Evolutionary conservation across 2,888 invertebrate genomes (phyloP), one percentile per base, ranked within the genome.

Genomic region (Hirtodrosophila alboralis): DNA sequence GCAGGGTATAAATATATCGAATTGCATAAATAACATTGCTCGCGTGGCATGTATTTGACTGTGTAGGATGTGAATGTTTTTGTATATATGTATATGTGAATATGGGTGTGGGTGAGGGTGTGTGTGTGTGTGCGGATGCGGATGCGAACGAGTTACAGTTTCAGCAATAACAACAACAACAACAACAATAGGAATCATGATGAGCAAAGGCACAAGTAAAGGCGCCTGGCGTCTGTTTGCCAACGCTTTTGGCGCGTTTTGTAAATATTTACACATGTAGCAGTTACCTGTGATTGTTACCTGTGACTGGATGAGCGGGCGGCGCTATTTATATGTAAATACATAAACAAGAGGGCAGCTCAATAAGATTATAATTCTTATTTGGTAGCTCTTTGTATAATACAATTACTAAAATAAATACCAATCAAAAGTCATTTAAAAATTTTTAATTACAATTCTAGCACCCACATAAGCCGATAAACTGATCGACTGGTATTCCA

Each of bases 201-300:
- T 45, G 63, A 71, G 59, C 40, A 74, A 75, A 63, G 75, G 63
- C 56, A 70, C 53, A 68, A 54, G 59, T 59, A 53, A 70, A 83
- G 84, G 73, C 73, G 75, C 63, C 67, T 79, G 74, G 60, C 59
- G 80, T 66, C 80, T 75, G 80, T 85, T 85, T 85, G 86, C 56
- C 66, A 57, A 84, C 73, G 80, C 70, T 86, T 79, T 86, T 79
- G 76, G 80, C 80, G 80, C 86, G 86, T 85, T 86, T 79, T 80
- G 84, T 85, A 79, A 80, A 85, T 80, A 85, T 80, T 80, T 80
- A 80, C 80, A 85, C 84, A 80, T 80, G 86, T 86, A 84, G 74
- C 84, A 67, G 80, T 80, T 80, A 80, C 86, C 84, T 83, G 76
- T 85, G 80, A 80, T 80, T 80, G 80, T 85, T 72, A 65, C 65